Percentiles rank a stretch among this genome's conserved stretches.
phyloP scores from a whole-genome alignment of 2,888 invertebrate species.

The Drosophila hamatofila region DNA sequence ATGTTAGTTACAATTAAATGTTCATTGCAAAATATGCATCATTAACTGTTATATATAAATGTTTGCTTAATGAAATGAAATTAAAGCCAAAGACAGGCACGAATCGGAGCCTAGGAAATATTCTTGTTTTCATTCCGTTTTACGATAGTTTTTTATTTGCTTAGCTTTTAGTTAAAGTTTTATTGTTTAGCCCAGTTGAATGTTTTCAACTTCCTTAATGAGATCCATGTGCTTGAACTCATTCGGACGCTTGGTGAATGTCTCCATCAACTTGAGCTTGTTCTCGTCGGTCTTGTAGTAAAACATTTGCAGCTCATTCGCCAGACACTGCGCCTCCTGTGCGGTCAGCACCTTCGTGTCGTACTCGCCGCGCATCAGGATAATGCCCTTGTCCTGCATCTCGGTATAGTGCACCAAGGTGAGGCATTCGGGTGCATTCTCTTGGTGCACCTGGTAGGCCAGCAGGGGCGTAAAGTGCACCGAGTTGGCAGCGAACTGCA shows the following conservation, averaged over 20 bases:
- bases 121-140: neutral
- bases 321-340: conserved; percentile 93
- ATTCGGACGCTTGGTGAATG: conserved; percentile 90
- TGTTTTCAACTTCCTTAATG: conserved; percentile 90
- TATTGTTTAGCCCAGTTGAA: conserved; percentile 83
- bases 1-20: conserved; percentile 29
- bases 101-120: neutral
- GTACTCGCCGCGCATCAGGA: conserved; percentile 94
- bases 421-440: conserved; percentile 95
- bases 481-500: conserved; percentile 90
- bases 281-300: conserved; percentile 89
- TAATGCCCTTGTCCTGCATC: conserved; percentile 89
- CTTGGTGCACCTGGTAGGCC: conserved; percentile 94
- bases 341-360: conserved; percentile 91
- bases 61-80: neutral
- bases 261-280: conserved; percentile 88
- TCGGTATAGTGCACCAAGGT: conserved; percentile 93
- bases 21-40: conserved; percentile 41
- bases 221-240: conserved; percentile 93
- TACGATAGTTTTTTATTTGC: neutral
- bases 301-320: conserved; percentile 94
- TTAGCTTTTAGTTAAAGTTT: neutral
- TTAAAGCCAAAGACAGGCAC: neutral
- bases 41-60: conserved; percentile 32
- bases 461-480: conserved; percentile 94